Evolutionary conservation across 2,888 invertebrate species (phyloP).

Genomic region (Podotricha telesiphe): DNA sequence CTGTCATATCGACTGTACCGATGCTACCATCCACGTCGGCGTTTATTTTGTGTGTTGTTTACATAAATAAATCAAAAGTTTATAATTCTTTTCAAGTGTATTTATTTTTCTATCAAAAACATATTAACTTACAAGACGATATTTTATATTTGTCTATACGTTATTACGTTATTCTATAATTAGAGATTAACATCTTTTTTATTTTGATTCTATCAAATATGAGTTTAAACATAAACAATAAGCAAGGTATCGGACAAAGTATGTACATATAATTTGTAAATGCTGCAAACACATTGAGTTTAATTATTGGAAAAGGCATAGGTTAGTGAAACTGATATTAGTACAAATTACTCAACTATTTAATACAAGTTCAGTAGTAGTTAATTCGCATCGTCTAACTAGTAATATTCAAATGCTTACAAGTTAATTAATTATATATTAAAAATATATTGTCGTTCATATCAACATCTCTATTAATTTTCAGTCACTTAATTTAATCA

Average conservation of each 20-base stretch:
- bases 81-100: neutral
- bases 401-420: neutral
- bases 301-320: too few species aligned
- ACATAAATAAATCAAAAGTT: constrained; percentile 31
- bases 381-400: too few species aligned
- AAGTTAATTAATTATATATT: neutral
- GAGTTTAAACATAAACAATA: too few species aligned
- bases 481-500: constrained; percentile 12
- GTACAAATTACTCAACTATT: too few species aligned
- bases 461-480: neutral
- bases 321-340: too few species aligned
- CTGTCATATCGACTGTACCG: constrained; percentile 56
- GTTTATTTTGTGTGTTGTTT: constrained; percentile 44
- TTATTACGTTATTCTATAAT: neutral
- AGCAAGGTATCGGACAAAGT: too few species aligned
- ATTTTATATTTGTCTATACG: constrained; percentile 3
- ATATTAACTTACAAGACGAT: neutral
- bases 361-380: too few species aligned
- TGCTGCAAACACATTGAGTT: too few species aligned
- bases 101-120: constrained; percentile 7
- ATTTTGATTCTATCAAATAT: too few species aligned
- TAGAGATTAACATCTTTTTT: neutral
- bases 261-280: too few species aligned
- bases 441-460: neutral
- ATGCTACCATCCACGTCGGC: constrained; percentile 53